Evolutionary conservation across 2,888 invertebrate genomes (phyloP).

Genomic region (Hedychridium roseum): DNA sequence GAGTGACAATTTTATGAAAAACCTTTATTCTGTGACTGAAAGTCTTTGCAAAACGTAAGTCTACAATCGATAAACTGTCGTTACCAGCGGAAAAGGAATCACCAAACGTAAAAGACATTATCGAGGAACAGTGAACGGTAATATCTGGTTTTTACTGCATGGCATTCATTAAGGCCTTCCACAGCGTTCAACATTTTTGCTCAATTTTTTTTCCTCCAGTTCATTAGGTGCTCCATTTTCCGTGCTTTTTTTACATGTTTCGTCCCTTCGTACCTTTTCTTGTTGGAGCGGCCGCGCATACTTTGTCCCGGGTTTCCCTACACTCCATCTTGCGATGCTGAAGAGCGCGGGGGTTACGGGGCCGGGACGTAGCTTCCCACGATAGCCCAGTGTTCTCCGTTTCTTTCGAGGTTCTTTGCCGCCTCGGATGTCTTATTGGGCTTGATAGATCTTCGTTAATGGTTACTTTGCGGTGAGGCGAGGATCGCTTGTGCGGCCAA

Average conservation of each 20-base stretch:
- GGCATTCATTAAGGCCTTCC: constrained; percentile 40
- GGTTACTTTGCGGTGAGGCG: constrained; percentile 38
- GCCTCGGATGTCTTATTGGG: constrained; percentile 39
- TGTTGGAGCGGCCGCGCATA: constrained; percentile 7
- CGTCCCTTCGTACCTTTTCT: constrained; percentile 4
- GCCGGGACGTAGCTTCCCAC: constrained; percentile 32
- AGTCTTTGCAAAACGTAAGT: no score
- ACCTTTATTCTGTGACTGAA: no score
- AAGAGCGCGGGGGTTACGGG: constrained; percentile 28
- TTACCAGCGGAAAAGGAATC: no score
- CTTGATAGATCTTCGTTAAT: constrained; percentile 48
- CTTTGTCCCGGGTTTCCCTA: constrained; percentile 4
- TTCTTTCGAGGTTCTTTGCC: constrained; percentile 43
- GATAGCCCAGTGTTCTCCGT: constrained; percentile 39
- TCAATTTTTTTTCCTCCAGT: constrained; percentile 48
- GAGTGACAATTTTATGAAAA: no score
- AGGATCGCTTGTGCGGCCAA: no score
- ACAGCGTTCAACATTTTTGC: constrained; percentile 34
- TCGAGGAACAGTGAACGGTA: constrained; percentile 20
- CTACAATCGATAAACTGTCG: no score
- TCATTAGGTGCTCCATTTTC: constrained; percentile 48
- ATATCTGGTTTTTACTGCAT: constrained; percentile 28
- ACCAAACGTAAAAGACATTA: no score
- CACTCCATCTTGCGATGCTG: constrained; percentile 12
- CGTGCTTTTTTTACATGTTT: background rate